These are phyloP conservation scores for Megaceryle maxima DNA, from an alignment of 2,113 vertebrate species.

Conservation along the genomic window DNA sequence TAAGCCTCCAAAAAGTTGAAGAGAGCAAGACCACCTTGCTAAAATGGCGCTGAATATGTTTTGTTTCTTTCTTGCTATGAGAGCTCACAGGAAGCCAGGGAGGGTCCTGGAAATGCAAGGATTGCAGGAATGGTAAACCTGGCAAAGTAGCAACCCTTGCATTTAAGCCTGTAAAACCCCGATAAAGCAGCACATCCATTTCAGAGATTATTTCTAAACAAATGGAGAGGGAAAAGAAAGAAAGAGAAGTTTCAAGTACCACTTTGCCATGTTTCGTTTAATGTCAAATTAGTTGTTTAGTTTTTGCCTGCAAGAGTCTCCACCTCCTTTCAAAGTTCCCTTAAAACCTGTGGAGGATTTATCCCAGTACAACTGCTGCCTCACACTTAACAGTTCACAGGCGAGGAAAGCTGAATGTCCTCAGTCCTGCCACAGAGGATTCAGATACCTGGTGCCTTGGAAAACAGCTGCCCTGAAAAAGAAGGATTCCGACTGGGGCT, in stretches of 20 bases:
- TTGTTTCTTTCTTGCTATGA: neutral
- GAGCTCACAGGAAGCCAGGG: neutral
- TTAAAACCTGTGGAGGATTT: neutral
- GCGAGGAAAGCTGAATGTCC: neutral
- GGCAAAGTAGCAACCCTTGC: neutral
- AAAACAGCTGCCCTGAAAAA: neutral
- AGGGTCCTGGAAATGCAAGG: neutral
- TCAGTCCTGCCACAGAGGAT: neutral
- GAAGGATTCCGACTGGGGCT: neutral
- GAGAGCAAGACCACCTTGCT: neutral
- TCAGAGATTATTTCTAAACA: neutral
- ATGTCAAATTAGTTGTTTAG: slow-evolving; percentile 23
- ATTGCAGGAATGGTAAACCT: neutral
- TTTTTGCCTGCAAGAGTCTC: slow-evolving; percentile 10
- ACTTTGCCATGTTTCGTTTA: neutral
- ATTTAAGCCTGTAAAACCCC: neutral
- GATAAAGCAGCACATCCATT: neutral
- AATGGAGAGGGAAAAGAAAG: fast-evolving
- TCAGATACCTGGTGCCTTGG: neutral
- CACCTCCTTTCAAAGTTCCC: slow-evolving; percentile 29
- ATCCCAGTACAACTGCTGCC: neutral
- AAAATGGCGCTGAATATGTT: fast-evolving
- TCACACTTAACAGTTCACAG: fast-evolving
- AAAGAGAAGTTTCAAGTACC: neutral
- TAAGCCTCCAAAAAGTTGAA: neutral